Evolutionary conservation across 92 coral and sea anemone genomes (phyloP), one percentile per base, ranked within the genome.

Genomic region (Metridium senile): DNA sequence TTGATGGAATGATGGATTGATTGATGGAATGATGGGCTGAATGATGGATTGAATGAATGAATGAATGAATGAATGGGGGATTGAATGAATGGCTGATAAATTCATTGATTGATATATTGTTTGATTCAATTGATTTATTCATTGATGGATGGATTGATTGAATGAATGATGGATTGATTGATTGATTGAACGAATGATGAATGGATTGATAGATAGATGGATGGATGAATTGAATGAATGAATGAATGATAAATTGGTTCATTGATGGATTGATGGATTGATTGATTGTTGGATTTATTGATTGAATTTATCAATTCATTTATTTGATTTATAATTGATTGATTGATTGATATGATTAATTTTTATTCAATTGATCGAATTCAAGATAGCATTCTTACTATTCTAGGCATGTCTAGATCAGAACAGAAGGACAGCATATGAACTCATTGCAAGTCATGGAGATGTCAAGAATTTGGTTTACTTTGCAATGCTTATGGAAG

Each of bases 401-500:
- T 10, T 62, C 33, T 70, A 92, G 93, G 72, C 85, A 13, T 95
- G 97, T 74, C 87, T 95, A 34, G 93, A 93, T 30, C 91, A 89
- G 82, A 95, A 93, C 91, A 88, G 93, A 39, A 89, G 80, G 82
- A 93, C 97, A 1, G 99, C 99, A 26, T 95, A 95, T 80, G 96
- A 95, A 46, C 77, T 95, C 75, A 90, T 95, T 57, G 96, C 99
- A 25, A 95, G 99, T 62, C 97, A 95, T 73, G 99, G 99, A 39
- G 99, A 95, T 81, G 99, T 95, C 9, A 93, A 95, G 70, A 95
- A 95, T 43, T 75, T 95, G 63, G 91, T 95, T 16, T 95, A 89
- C 81, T 91, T 95, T 72, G 99, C 99, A 10, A 87, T 93, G 89
- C 68, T 95, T 45, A 92, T 95, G 99, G 88, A 93, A 89, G 97